These are phyloP conservation scores for Eupithecia tripunctaria DNA, from an alignment of 2,888 invertebrate species.

Conservation along the genomic window DNA sequence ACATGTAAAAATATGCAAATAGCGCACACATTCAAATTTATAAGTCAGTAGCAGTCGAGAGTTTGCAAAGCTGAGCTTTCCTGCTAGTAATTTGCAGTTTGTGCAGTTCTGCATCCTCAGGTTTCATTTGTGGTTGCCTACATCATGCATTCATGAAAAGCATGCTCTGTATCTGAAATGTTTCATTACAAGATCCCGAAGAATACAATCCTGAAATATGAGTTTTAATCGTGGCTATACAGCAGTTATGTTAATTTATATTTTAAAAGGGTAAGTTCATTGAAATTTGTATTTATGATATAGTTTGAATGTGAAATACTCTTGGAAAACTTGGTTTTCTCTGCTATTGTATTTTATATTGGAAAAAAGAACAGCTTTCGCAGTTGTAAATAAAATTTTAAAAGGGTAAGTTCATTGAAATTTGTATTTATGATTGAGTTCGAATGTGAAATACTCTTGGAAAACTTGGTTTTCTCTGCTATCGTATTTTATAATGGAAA, in stretches of 20 bases:
- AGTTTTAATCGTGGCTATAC: background rate
- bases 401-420: background rate
- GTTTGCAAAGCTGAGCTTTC: slow-evolving; percentile 25
- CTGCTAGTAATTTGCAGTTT: slow-evolving; percentile 23
- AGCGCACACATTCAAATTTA: slow-evolving; percentile 3
- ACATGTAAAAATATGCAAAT: slow-evolving; percentile 7
- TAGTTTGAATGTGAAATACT: background rate
- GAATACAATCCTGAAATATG: slow-evolving; percentile 6
- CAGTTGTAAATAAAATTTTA: background rate
- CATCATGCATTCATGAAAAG: slow-evolving; percentile 33
- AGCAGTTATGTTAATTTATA: background rate
- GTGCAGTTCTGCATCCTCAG: slow-evolving; percentile 22
- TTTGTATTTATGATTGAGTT: background rate
- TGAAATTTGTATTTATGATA: background rate
- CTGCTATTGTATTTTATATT: background rate
- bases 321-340: background rate
- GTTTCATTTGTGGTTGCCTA: slow-evolving; percentile 24
- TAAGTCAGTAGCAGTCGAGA: background rate
- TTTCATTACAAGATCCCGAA: slow-evolving; percentile 23
- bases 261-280: background rate
- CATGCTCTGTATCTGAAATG: slow-evolving; percentile 23
- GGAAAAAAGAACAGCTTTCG: background rate
- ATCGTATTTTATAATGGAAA: background rate
- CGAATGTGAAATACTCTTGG: background rate
- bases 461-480: background rate